These are phyloP conservation scores for Diplodus sargus DNA, from an alignment of 2,797 vertebrate species.

Conservation along the genomic window DNA sequence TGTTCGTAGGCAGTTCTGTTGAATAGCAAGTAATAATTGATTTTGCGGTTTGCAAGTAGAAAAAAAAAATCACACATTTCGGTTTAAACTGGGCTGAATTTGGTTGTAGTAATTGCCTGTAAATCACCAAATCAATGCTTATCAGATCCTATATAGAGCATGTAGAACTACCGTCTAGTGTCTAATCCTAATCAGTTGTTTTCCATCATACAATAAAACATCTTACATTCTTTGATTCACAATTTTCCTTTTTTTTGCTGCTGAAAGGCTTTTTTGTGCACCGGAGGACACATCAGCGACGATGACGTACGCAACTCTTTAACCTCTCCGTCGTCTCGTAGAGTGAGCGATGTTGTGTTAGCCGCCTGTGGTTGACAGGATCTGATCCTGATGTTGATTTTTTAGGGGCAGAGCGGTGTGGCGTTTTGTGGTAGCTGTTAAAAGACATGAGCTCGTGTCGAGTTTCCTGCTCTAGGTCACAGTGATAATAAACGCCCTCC, in stretches of 20 bases:
- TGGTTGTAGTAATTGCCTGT: neutral
- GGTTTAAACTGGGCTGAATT: neutral
- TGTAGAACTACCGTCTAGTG: neutral
- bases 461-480: conserved; percentile 59
- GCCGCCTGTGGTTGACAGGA: conserved; percentile 5
- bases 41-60: conserved; percentile 42
- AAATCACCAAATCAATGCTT: conserved; percentile 35
- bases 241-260: conserved; percentile 29
- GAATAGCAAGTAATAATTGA: neutral
- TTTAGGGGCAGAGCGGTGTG: conserved; percentile 1
- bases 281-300: conserved; percentile 80
- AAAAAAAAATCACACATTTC: neutral
- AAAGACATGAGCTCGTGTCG: conserved; percentile 24
- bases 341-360: conserved; percentile 22
- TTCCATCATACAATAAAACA: conserved; percentile 14
- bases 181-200: neutral
- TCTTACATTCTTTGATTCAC: neutral
- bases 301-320: conserved; percentile 59
- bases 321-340: conserved; percentile 15
- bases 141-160: no score
- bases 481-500: conserved; percentile 53
- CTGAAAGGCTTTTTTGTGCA: conserved; percentile 82
- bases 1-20: neutral
- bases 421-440: conserved; percentile 22
- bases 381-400: conserved; percentile 11